These are phyloP conservation scores for Gadus chalcogrammus DNA, from an alignment of 2,113 vertebrate species.

Conservation along the genomic window DNA sequence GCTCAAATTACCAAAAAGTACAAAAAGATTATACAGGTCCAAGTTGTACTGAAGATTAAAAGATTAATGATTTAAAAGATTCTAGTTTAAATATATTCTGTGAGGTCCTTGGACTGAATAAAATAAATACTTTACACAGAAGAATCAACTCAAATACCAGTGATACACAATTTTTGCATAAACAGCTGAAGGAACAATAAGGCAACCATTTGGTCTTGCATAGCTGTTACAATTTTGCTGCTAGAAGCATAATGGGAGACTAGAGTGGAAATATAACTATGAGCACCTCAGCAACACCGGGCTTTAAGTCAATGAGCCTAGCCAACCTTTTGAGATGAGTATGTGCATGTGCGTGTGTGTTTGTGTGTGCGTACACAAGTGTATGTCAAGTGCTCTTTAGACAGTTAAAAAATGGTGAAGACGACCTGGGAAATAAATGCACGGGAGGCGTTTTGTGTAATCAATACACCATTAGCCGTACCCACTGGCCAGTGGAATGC, in stretches of 20 bases:
- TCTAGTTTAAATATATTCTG: slow-evolving; percentile 4
- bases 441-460: slow-evolving; percentile 55
- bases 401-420: slow-evolving; percentile 54
- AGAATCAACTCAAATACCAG: too few relatives aligned
- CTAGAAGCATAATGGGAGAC: not conserved
- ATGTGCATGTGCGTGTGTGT: slow-evolving; percentile 40
- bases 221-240: slow-evolving; percentile 21
- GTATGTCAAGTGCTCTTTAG: slow-evolving; percentile 65
- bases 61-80: not conserved
- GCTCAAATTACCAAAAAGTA: too few relatives aligned
- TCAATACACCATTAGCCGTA: slow-evolving; percentile 68
- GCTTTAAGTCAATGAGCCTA: slow-evolving; percentile 57
- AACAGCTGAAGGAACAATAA: slow-evolving; percentile 13
- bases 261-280: not conserved
- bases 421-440: slow-evolving; percentile 61
- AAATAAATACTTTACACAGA: not conserved
- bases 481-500: slow-evolving; percentile 11
- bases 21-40: not conserved
- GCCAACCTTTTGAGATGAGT: slow-evolving; percentile 53
- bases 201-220: slow-evolving; percentile 38
- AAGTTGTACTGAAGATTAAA: too few relatives aligned
- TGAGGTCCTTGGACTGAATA: too few relatives aligned
- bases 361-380: not conserved
- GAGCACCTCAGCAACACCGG: slow-evolving; percentile 38
- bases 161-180: too few relatives aligned